Evolutionary conservation across 1,140 invertebrate genomes (phyloP).

Genomic region (Zaprionus gabonicus): DNA sequence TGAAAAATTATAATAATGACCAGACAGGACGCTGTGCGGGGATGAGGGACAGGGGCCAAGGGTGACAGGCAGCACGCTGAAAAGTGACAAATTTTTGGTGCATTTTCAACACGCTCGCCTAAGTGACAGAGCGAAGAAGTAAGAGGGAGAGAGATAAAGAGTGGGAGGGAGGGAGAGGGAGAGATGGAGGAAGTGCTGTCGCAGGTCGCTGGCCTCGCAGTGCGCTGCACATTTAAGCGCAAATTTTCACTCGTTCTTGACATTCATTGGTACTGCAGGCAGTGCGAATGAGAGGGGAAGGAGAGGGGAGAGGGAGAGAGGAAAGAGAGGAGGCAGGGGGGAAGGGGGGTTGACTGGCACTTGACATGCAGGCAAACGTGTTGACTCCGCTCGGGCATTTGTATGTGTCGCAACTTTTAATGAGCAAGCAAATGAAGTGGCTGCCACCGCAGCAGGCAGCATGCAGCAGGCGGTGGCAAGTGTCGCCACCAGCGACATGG

Average conservation of each 20-base stretch:
- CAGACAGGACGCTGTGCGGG: conserved; percentile 16
- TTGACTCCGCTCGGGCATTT: conserved; percentile 68
- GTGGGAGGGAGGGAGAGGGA: background rate
- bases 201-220: conserved; percentile 62
- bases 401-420: conserved; percentile 79
- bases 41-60: background rate
- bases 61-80: background rate
- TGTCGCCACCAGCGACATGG: conserved; percentile 34
- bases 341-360: conserved; percentile 55
- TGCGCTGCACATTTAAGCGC: conserved; percentile 70
- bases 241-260: conserved; percentile 82
- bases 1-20: conserved; percentile 57
- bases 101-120: conserved; percentile 21
- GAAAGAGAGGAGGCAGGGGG: conserved; percentile 12
- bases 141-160: conserved; percentile 5
- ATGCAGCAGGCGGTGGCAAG: background rate
- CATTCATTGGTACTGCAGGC: conserved; percentile 61
- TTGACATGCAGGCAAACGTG: conserved; percentile 77
- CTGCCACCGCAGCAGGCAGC: conserved; percentile 42
- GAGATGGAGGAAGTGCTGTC: background rate
- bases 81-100: conserved; percentile 49
- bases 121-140: background rate
- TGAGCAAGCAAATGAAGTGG: conserved; percentile 64
- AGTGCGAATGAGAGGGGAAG: background rate
- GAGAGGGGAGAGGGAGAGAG: background rate